Evolutionary conservation across 1,140 invertebrate species (phyloP).

Genomic region (Telenomus remus): DNA sequence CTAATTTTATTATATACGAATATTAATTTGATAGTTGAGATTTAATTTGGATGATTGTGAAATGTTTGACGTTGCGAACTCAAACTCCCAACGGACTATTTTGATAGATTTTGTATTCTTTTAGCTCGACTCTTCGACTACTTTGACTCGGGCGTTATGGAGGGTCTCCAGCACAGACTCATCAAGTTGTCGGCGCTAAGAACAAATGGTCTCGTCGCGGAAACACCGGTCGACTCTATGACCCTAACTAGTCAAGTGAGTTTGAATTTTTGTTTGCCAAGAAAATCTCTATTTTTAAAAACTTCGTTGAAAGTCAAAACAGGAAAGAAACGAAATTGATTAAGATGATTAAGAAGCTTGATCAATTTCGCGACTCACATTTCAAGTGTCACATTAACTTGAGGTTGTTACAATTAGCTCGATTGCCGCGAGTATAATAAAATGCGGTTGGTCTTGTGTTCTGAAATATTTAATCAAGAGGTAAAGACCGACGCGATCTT

Average conservation of each 20-base stretch:
- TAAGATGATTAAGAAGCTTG: too few species aligned
- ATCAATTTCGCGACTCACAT: too few species aligned
- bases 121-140: conserved; percentile 89
- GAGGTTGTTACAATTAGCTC: too few species aligned
- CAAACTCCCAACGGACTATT: not conserved
- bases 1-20: conserved; percentile 1
- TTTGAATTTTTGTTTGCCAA: conserved; percentile 25
- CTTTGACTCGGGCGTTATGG: conserved; percentile 91
- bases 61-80: conserved; percentile 23
- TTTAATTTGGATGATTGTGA: conserved; percentile 3
- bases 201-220: conserved; percentile 76
- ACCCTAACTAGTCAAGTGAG: conserved; percentile 81
- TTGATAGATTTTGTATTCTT: conserved; percentile 39
- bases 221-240: conserved; percentile 76
- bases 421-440: too few species aligned
- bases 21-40: too few species aligned
- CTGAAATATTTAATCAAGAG: too few species aligned
- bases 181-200: conserved; percentile 79
- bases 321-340: too few species aligned
- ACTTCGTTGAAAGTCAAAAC: too few species aligned
- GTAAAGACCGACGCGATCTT: too few species aligned
- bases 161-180: conserved; percentile 85
- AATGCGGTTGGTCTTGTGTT: too few species aligned
- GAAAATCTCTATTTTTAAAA: not conserved
- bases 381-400: too few species aligned